A percentile compares a stretch with the other conserved stretches of the same genome.
Conservation (phyloP, 1,140 invertebrate species). For the Nasonia giraulti region DNA sequence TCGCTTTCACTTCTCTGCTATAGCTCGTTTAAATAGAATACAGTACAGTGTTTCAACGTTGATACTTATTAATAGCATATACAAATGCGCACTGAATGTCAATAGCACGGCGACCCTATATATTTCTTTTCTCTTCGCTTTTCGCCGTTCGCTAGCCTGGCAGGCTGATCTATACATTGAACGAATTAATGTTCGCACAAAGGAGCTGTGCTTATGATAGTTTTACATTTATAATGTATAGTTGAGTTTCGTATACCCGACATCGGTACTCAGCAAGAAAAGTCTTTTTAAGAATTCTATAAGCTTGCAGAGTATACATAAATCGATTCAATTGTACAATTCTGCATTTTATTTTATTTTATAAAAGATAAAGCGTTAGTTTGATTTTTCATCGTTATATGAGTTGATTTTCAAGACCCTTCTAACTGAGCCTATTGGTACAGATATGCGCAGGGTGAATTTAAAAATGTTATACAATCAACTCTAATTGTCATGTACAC, state of each 20-base stretch:
- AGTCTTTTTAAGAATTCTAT: constrained; percentile 4
- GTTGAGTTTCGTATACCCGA: background rate
- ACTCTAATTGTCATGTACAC: constrained; percentile 39
- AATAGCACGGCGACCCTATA: constrained; percentile 30
- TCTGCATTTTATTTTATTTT: background rate
- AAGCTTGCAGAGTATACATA: background rate
- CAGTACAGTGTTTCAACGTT: constrained; percentile 31
- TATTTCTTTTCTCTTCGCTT: background rate
- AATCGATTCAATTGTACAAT: background rate
- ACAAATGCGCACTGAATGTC: constrained; percentile 41
- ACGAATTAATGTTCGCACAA: background rate
- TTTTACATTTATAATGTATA: background rate
- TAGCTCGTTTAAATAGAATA: constrained; percentile 45
- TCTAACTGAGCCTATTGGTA: constrained; percentile 37
- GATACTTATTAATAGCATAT: constrained; percentile 36
- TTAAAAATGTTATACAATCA: constrained; percentile 28
- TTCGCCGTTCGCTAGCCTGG: background rate
- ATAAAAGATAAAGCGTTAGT: background rate
- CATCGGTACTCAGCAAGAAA: constrained; percentile 33
- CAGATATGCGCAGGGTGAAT: constrained; percentile 20
- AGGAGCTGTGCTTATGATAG: background rate
- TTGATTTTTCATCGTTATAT: constrained; percentile 15
- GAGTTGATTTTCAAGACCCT: constrained; percentile 27
- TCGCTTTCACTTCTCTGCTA: background rate
- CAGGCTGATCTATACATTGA: background rate